These are phyloP conservation scores for Steinernema feltiae DNA, from an alignment of 1,140 invertebrate species.

Conservation along the genomic window DNA sequence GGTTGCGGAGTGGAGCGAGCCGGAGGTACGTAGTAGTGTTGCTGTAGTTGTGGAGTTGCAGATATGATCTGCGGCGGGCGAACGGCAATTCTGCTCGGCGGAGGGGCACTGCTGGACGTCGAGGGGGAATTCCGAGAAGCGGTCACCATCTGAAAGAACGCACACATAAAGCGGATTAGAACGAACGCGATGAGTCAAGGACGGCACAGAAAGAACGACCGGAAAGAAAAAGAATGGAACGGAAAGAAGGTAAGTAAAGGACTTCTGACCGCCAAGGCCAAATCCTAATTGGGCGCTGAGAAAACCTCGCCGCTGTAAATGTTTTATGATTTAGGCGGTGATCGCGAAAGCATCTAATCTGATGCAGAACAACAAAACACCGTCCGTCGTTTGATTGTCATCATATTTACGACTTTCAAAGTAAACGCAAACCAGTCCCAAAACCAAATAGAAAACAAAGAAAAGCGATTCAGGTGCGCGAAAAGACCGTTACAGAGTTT, in stretches of 20 bases:
- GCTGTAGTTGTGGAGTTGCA: conserved; percentile 1
- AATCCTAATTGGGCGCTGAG: background rate
- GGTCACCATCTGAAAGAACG: background rate
- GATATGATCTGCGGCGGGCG: conserved; percentile 2
- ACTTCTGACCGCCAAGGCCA: background rate
- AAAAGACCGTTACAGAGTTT: background rate
- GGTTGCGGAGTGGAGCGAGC: background rate
- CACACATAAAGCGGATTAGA: background rate
- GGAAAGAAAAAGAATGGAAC: background rate
- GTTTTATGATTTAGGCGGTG: too few species aligned
- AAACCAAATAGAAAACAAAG: background rate
- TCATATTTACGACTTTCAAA: too few species aligned
- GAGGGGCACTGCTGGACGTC: background rate
- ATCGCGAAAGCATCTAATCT: too few species aligned
- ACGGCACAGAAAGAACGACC: background rate
- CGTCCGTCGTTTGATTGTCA: too few species aligned
- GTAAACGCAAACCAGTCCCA: background rate
- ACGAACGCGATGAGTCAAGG: background rate
- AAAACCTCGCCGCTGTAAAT: background rate
- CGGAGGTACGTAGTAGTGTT: conserved; percentile 6
- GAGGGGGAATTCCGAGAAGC: background rate
- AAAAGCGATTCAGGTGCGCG: background rate
- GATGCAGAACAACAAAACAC: too few species aligned
- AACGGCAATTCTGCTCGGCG: background rate
- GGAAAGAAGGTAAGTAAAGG: background rate